Percentiles rank a stretch among this genome's conserved stretches.
Evolutionary conservation across 1,140 invertebrate genomes (phyloP).

Genomic region (Palaemon carinicauda): DNA sequence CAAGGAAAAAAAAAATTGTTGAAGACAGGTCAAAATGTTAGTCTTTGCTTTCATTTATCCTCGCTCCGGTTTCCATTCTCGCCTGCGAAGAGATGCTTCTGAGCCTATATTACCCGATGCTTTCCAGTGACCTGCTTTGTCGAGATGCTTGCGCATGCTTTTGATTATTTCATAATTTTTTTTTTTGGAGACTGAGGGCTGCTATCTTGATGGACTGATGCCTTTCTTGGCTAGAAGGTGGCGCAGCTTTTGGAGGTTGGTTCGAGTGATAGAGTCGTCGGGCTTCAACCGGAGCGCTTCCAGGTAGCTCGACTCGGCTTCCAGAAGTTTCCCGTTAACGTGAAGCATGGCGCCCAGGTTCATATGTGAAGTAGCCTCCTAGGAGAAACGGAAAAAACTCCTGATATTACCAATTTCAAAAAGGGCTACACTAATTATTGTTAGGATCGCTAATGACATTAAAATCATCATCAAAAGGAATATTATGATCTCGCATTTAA

Average conservation of each 20-base stretch:
- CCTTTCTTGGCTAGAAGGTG: slow-evolving; percentile 59
- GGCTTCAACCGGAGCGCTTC: slow-evolving; percentile 72
- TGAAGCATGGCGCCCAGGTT: slow-evolving; percentile 94
- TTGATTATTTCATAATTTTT: not conserved
- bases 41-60: not conserved
- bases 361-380: slow-evolving; percentile 86
- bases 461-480: too few species aligned
- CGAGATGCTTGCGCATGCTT: not conserved
- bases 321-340: slow-evolving; percentile 87
- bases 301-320: slow-evolving; percentile 85
- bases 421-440: not conserved
- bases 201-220: slow-evolving; percentile 55
- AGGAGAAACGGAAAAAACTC: slow-evolving; percentile 17
- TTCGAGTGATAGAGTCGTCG: slow-evolving; percentile 60
- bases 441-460: too few species aligned
- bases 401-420: slow-evolving; percentile 19
- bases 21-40: not conserved
- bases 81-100: too few species aligned
- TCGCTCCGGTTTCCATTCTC: not conserved
- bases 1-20: too few species aligned
- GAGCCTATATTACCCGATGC: too few species aligned
- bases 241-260: slow-evolving; percentile 60
- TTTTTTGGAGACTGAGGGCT: not conserved
- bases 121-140: too few species aligned
- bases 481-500: too few species aligned